Evolutionary conservation across 2,797 vertebrate species (phyloP).

Genomic region (Poeciliopsis turneri): DNA sequence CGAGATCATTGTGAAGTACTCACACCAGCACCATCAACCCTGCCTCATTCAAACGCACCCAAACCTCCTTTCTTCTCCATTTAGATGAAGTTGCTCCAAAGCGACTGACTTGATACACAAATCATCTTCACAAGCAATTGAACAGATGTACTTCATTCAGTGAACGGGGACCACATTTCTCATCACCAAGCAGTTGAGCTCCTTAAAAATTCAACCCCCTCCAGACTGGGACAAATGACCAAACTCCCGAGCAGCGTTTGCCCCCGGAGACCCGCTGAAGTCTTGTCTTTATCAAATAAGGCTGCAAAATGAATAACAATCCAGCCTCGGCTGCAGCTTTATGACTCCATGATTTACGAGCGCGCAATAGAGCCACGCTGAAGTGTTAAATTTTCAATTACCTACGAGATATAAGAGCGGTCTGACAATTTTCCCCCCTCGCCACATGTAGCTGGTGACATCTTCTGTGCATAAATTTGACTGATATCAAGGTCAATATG

Average conservation of each 20-base stretch:
- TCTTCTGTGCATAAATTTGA: conserved; percentile 35
- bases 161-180: not conserved
- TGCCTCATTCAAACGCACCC: not conserved
- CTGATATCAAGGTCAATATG: conserved; percentile 35
- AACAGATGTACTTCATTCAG: not conserved
- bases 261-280: conserved; percentile 37
- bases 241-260: conserved; percentile 32
- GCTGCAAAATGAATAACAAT: conserved; percentile 55
- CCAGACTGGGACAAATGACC: conserved; percentile 59
- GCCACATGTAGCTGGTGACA: conserved; percentile 25
- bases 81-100: not conserved
- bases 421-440: conserved; percentile 19
- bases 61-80: not conserved
- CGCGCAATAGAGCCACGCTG: conserved; percentile 13
- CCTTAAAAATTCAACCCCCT: not conserved
- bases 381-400: conserved; percentile 51
- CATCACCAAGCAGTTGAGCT: not conserved
- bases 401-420: conserved; percentile 9
- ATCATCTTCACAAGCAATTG: not conserved
- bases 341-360: conserved; percentile 47
- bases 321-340: conserved; percentile 24
- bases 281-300: conserved; percentile 44
- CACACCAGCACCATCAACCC: not conserved
- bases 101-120: not conserved
- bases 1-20: not conserved